Base-by-base conservation (phyloP, 1,140 invertebrate genomes). In the Papilio glaucus region DNA sequence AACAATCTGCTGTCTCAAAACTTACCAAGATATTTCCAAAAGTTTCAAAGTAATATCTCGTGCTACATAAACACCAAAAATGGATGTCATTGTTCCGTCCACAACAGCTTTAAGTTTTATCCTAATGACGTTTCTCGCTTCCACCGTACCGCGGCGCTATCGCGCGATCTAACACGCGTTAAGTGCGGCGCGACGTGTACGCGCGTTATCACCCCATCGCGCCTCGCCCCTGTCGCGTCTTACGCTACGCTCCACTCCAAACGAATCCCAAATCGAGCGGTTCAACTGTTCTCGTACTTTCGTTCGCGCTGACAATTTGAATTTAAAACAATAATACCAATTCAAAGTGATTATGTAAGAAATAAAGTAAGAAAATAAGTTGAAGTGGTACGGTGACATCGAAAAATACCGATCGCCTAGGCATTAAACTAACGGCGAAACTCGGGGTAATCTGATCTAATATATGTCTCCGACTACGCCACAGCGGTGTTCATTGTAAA, bases 151-250 rank as follows among this genome's bases (percentile, higher is more conserved):
- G 61, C 33, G 15, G 15, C n/a, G 37, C 15, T 65, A 65, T 65
- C 62, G 33, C 61, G 61, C 37, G 62, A 65, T 65, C 62, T 65
- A 37, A 65, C 33, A 39, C 62, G 62, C 62, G 62, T 65, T 62
- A 65, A 65, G 62, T 65, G 62, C 15, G n/a, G 15, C 33, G 21
- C 62, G 62, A 38, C 37, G 37, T 39, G 62, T 39, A 21, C 33
- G 29, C 62, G 33, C 15, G 62, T 39, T 65, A 65, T 65, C 62
- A 37, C 33, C 33, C 29, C 62, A 65, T 65, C 62, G 29, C 24
- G 49, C 49, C 49, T 57, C 49, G 49, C 49, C 60, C 26, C 26
- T 61, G 29, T 61, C 60, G 29, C 62, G 37, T 21, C 45, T 13
- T 53, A 39, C 37, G n/a, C 29, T 49, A 49, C 45, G 18, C 2